Evolutionary conservation across 2,888 invertebrate species (phyloP).

Genomic region (Drosophila hawaiiensis): DNA sequence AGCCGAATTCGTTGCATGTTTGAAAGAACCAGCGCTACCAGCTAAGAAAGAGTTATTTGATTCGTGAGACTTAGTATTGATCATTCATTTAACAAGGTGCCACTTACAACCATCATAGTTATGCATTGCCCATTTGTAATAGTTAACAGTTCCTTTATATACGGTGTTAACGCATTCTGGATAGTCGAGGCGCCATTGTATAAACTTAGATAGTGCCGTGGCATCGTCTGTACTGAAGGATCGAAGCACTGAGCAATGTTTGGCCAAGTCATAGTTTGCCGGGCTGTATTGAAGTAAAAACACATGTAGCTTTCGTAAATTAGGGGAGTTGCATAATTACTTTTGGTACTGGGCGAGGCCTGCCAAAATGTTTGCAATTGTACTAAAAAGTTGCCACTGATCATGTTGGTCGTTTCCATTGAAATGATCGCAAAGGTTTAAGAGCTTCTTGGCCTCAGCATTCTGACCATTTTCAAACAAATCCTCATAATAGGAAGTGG

Average conservation of each 20-base stretch:
- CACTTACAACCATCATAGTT: constrained; percentile 59
- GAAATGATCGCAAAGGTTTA: constrained; percentile 71
- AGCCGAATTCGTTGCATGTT: constrained; percentile 93
- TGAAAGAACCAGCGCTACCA: constrained; percentile 90
- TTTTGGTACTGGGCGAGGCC: constrained; percentile 73
- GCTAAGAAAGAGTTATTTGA: constrained; percentile 85
- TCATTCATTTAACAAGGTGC: neutral
- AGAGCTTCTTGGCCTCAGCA: constrained; percentile 46
- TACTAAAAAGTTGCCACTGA: constrained; percentile 70
- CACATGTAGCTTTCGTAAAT: neutral
- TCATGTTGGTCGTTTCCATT: constrained; percentile 56
- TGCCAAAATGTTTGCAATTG: constrained; percentile 72
- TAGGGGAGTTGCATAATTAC: constrained; percentile 25
- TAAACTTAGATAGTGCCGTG: constrained; percentile 54
- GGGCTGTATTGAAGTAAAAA: constrained; percentile 34
- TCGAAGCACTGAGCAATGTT: constrained; percentile 53
- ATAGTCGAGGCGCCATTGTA: constrained; percentile 51
- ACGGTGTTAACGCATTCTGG: constrained; percentile 53
- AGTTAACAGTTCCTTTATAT: constrained; percentile 53
- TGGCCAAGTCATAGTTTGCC: constrained; percentile 42
- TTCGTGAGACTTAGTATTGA: neutral
- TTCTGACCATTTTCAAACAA: constrained; percentile 51
- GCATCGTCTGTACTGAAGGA: constrained; percentile 55
- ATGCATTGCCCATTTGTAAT: constrained; percentile 58
- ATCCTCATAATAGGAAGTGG: constrained; percentile 56